Evolutionary conservation across 2,888 invertebrate species (phyloP), one percentile per base, ranked within the genome.

Genomic region (Plebejus melissa): DNA sequence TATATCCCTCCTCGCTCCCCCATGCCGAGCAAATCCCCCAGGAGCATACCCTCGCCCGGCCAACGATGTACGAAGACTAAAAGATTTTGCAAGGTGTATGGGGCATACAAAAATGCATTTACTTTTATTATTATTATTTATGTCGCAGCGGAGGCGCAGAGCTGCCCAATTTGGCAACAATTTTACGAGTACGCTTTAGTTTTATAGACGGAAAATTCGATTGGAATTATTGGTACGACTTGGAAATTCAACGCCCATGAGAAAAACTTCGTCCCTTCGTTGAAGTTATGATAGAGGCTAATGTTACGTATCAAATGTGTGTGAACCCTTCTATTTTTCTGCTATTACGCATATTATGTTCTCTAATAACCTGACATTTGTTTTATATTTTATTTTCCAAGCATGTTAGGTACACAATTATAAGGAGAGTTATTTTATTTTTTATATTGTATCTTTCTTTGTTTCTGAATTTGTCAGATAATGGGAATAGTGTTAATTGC

Each of bases 91-190:
- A 82, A 83, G 82, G 82, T 80, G 81, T 82, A 82, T 79, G 81
- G 82, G 82, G 84, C 84, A 86, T 84, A 87, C 82, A 83, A 83
- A 86, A 84, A 86, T 88, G 87, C 89, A 88, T 89, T 84, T 85
- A 85, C 82, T 83, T 82, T 87, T 87, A 86, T 88, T 87, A 86
- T 90, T 90, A 90, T 91, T 90, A 90, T 89, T 88, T 88, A 89
- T 85, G 84, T 80, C 78, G 77, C 79, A 78, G 79, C 74, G 74
- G 78, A 86, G 86, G 88, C 87, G 89, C 76, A 80, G 88, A 89
- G 81, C 85, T 86, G 83, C 83, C 84, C 87, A 87, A 88, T 90
- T 89, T 85, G 83, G 80, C 82, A 85, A 88, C 84, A 85, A 85
- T 85, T 90, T 91, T 91, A 91, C 83, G 88, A 86, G 82, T 81